Percentiles rank a stretch among this genome's conserved stretches.
Conservation (phyloP, 2,113 vertebrate species). For the Oncorhynchus kisutch region DNA sequence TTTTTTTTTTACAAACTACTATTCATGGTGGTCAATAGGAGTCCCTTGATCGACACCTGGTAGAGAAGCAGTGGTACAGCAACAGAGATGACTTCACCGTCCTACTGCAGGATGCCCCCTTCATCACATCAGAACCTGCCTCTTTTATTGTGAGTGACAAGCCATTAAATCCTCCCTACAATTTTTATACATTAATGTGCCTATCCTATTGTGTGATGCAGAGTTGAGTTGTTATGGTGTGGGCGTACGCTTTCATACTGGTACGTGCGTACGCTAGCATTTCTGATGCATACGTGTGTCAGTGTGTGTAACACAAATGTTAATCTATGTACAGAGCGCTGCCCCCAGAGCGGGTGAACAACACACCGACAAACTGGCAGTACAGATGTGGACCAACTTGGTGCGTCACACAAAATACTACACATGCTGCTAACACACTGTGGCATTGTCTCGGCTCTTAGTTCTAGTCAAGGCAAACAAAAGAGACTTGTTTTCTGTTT, state of each 20-base stretch:
- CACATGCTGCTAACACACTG: background rate
- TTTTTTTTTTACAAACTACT: background rate
- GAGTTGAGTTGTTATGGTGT: background rate
- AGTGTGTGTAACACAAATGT: background rate
- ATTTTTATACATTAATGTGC: background rate
- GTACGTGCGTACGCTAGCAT: too few relatives aligned
- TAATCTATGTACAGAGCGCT: slow-evolving; percentile 39
- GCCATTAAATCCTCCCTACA: background rate
- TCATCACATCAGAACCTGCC: slow-evolving; percentile 13
- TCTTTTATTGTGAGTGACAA: slow-evolving; percentile 6
- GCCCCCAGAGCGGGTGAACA: slow-evolving; percentile 23
- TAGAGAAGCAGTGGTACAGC: slow-evolving; percentile 61
- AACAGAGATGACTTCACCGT: slow-evolving; percentile 77
- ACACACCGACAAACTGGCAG: slow-evolving; percentile 50
- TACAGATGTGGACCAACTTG: slow-evolving; percentile 70
- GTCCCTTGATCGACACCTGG: slow-evolving; percentile 60
- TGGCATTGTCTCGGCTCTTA: slow-evolving; percentile 19
- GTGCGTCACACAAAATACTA: slow-evolving; percentile 41
- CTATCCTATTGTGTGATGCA: background rate
- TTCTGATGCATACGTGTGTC: background rate
- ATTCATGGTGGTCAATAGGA: slow-evolving; percentile 42
- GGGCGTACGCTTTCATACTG: background rate
- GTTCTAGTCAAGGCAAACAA: background rate
- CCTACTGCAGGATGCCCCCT: slow-evolving; percentile 72
- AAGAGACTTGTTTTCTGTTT: slow-evolving; percentile 32